A percentile compares a stretch with the other conserved stretches of the same genome.
phyloP scores from a whole-genome alignment of 2,113 vertebrate genomes.

The Pomatostomus ruficeps region DNA sequence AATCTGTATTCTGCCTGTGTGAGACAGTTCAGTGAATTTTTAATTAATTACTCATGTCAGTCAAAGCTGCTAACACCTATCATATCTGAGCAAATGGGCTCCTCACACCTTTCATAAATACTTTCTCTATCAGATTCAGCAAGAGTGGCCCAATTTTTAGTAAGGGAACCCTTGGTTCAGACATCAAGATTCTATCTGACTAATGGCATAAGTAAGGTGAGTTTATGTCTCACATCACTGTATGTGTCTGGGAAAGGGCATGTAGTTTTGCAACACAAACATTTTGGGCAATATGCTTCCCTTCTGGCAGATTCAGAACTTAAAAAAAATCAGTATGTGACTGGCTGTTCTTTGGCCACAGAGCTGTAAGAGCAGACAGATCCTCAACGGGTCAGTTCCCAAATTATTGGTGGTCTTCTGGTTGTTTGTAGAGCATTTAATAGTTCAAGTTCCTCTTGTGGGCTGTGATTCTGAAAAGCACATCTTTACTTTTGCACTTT shows the following conservation, averaged over 20 bases:
- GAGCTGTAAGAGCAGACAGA: neutral
- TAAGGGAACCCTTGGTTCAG: neutral
- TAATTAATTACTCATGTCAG: conserved; percentile 41
- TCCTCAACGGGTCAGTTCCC: neutral
- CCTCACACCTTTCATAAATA: conserved; percentile 38
- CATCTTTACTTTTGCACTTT: neutral
- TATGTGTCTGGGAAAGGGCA: neutral
- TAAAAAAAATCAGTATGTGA: neutral
- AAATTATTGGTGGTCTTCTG: neutral
- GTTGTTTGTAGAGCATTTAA: neutral
- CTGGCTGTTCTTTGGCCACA: neutral
- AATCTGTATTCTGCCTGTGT: neutral
- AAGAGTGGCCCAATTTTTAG: neutral
- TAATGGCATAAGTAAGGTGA: neutral
- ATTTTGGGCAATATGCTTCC: neutral
- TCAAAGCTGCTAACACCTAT: neutral
- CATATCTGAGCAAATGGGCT: conserved; percentile 34
- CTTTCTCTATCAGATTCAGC: conserved; percentile 12
- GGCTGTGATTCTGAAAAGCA: neutral
- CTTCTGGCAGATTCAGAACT: neutral
- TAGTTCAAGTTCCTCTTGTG: neutral
- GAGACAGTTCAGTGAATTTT: neutral
- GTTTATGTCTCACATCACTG: neutral
- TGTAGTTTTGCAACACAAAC: neutral
- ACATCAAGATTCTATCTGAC: neutral